Evolutionary conservation across 2,888 invertebrate species (phyloP), one percentile per base, ranked within the genome.

Genomic region (Apamea sordens): DNA sequence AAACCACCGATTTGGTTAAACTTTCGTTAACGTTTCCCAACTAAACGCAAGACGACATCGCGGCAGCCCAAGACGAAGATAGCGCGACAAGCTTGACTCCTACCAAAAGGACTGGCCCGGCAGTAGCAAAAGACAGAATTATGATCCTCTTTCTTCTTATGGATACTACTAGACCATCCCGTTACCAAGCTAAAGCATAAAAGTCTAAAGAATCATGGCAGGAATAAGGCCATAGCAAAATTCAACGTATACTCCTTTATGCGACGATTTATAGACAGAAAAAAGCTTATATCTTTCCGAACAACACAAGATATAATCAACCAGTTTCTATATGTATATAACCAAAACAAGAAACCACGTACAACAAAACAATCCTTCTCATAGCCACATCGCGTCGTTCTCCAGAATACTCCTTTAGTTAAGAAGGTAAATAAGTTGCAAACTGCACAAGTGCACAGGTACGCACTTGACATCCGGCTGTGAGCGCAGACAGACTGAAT

Each of bases 391-490:
- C 28, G 59, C 21, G 4, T 32, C 63, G 7, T 24, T 36, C 36
- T 36, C 6, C 77, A 79, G 88, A 87, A 87, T 87, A 86, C 53
- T 53, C n/a, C 21, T n/a, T 24, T 11, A 10, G 63, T n/a, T 61
- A 61, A 59, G 50, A 77, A 73, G 68, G 79, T 74, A 81, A 77
- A 79, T 88, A 88, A 74, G 80, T 81, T 81, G 75, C 84, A 79
- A 53, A 63, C 32, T 69, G 53, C 64, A 69, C 56, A 36, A 47
- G 13, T 59, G 13, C 63, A 73, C 36, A 44, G 32, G 53, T 74
- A 70, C 70, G 65, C 53, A 44, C 77, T 64, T 59, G 69, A 79
- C 74, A 88, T 88, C 79, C 86, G 86, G 86, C 65, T 76, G 11
- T 15, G 65, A 47, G 75, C 36, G 64, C 68, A 63, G 67, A 71